These are phyloP conservation scores for Eublepharis macularius DNA, from an alignment of 2,113 vertebrate species.

Conservation along the genomic window DNA sequence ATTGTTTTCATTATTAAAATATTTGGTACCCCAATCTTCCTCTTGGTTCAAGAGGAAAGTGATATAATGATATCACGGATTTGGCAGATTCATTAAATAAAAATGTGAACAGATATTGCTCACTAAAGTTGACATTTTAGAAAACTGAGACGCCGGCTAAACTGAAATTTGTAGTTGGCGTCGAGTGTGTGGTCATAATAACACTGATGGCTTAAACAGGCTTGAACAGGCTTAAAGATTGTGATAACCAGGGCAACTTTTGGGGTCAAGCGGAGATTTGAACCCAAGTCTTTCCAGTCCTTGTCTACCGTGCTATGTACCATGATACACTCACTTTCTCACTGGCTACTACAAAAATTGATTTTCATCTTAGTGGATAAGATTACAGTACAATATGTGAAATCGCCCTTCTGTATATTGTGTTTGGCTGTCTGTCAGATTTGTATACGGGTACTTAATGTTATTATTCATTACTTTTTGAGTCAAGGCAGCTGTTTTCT, in stretches of 20 bases:
- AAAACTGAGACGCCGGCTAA: neutral
- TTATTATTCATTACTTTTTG: conserved; percentile 7
- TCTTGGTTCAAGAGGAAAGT: no score
- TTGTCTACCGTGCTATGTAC: neutral
- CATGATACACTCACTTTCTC: neutral
- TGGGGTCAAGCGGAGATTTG: no score
- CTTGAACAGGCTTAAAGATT: neutral
- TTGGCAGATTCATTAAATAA: neutral
- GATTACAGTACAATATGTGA: neutral
- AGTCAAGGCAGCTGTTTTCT: neutral
- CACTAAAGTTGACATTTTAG: neutral
- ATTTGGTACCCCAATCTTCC: no score
- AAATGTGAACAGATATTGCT: neutral
- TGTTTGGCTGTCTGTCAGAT: neutral
- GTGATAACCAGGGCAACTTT: neutral
- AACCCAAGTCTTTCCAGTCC: neutral
- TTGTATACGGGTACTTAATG: neutral
- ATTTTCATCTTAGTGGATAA: neutral
- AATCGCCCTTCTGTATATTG: neutral
- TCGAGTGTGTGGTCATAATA: neutral
- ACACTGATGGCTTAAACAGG: no score
- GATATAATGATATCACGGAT: no score
- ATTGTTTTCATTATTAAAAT: no score
- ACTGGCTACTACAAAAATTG: neutral
- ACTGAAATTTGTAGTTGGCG: no score